Evolutionary conservation across 2,113 vertebrate species (phyloP), one percentile per base, ranked within the genome.

Genomic region (Turdus rufiventris): DNA sequence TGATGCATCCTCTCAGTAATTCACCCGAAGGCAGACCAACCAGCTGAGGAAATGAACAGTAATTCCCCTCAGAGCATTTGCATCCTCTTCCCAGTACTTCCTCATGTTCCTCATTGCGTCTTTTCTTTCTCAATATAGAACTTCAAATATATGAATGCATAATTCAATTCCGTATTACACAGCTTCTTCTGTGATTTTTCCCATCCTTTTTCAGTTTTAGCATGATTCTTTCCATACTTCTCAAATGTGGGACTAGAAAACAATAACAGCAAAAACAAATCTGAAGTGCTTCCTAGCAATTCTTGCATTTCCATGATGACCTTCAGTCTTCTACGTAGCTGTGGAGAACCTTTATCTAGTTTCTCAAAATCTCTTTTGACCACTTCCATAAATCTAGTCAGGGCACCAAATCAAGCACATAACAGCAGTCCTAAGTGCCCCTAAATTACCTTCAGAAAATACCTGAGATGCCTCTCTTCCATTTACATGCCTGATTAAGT

Each of bases 361-460:
- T 87, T 72, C 50, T 65, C 42, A 70, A 85, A 68, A 83, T 66
- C 26, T 89, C 48, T 87, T 92, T 86, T 47, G 57, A 92, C 40
- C 38, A 57, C 10, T 78, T 71, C 57, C 45, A 63, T 53, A 81
- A 91, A 85, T 86, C 84, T 60, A 57, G 36, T 12, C 48, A 56
- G 18, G 51, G n/a, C 85, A 92, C 45, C 65, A 93, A 91, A 25
- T 68, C 10, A 6, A 91, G 57, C 2, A 0, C 57, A 15, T 62
- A 89, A 82, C 66, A 94, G 57, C 57, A 82, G 65, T 42, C 70
- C 80, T 85, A 87, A 94, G 73, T 91, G 91, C 61, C 76, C 84
- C 83, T 82, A 85, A 94, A 79, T 91, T 92, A 91, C 89, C 66
- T 93, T 94, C 80, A 89, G 65, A 96, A 96, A 97, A 97, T 95